Conservation (phyloP, 2,888 invertebrate species). For the Shargacucullia verbasci region DNA sequence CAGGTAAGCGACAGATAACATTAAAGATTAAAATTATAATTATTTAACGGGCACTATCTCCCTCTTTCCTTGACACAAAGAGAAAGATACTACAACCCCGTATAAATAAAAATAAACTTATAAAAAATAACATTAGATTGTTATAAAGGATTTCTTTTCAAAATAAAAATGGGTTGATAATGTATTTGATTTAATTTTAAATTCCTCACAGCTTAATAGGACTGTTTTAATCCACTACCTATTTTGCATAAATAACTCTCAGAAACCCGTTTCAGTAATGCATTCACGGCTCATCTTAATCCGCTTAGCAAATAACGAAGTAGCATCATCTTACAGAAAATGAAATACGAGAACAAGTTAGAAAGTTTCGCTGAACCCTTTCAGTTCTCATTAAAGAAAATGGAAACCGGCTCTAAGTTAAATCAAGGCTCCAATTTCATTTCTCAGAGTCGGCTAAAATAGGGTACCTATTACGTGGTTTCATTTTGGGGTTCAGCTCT, state of each 20-base stretch:
- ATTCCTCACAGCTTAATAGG: not conserved
- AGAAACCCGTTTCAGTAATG: conserved; percentile 22
- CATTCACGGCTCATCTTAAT: conserved; percentile 37
- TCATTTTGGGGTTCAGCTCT: not conserved
- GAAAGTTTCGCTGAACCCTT: conserved; percentile 39
- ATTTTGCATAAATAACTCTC: conserved; percentile 25
- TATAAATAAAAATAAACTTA: too few relatives aligned
- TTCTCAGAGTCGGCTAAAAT: conserved; percentile 5
- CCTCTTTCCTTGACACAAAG: too few relatives aligned
- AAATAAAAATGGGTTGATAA: too few relatives aligned
- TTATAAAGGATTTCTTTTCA: too few relatives aligned
- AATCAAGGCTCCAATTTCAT: conserved; percentile 26
- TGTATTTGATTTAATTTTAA: not conserved
- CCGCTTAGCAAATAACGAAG: conserved; percentile 42
- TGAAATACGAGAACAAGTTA: conserved; percentile 42
- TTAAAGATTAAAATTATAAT: too few relatives aligned
- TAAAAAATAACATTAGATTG: too few relatives aligned
- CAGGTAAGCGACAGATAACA: too few relatives aligned
- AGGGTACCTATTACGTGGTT: not conserved
- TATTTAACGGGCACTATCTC: too few relatives aligned
- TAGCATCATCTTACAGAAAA: conserved; percentile 37
- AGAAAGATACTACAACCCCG: too few relatives aligned
- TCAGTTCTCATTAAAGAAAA: conserved; percentile 39
- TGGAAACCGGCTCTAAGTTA: conserved; percentile 30
- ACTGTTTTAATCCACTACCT: conserved; percentile 16